Conservation (phyloP, 2,113 vertebrate species). For the Siniperca chuatsi region DNA sequence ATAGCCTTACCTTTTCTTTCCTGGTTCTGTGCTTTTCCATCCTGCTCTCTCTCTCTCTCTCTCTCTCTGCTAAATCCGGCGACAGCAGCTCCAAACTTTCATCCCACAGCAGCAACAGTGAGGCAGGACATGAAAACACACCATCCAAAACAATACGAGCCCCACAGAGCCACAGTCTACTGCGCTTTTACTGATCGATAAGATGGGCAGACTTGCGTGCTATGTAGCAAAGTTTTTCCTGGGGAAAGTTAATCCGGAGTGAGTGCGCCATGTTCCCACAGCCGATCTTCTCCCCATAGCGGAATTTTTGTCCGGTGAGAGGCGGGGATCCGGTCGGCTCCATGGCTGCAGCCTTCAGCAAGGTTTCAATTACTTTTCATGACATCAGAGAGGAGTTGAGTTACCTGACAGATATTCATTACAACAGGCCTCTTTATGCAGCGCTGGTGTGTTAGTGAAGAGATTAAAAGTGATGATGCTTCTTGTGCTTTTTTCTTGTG, state of each 20-base stretch:
- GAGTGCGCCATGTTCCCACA: constrained; percentile 83
- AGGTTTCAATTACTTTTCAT: constrained; percentile 74
- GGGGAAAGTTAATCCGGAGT: constrained; percentile 67
- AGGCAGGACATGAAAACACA: constrained; percentile 55
- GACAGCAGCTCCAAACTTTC: constrained; percentile 74
- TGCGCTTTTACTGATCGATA: no score
- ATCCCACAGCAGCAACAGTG: constrained; percentile 67
- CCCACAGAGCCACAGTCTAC: neutral
- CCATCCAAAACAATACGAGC: constrained; percentile 12
- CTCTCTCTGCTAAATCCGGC: constrained; percentile 57
- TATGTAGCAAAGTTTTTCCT: constrained; percentile 20
- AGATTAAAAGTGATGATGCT: neutral
- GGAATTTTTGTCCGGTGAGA: constrained; percentile 79
- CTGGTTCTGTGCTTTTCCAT: constrained; percentile 83
- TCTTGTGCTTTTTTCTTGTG: neutral
- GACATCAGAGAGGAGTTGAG: constrained; percentile 82
- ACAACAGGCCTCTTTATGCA: neutral
- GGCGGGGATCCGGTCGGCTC: constrained; percentile 79
- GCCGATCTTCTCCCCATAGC: constrained; percentile 71
- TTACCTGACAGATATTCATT: constrained; percentile 73
- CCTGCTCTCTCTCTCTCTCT: constrained; percentile 35
- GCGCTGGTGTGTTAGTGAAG: neutral
- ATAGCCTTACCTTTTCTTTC: constrained; percentile 83
- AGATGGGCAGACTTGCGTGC: neutral
- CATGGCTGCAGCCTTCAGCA: constrained; percentile 61